phyloP scores from a whole-genome alignment of 2,888 invertebrate genomes.

The Trachelus iudaicus region DNA sequence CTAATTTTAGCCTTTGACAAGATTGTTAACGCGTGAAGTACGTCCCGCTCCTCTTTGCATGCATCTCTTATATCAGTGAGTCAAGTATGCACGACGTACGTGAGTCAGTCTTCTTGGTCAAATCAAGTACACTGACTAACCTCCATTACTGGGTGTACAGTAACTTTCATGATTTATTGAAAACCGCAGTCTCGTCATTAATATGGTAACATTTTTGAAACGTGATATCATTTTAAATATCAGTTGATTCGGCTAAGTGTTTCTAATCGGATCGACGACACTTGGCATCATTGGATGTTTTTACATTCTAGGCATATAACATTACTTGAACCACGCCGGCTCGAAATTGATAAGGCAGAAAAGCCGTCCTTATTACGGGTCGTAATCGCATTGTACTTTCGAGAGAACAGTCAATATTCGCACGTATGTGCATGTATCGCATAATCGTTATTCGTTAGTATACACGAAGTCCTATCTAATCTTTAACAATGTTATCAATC shows the following conservation, averaged over 20 bases:
- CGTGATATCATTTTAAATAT: neutral
- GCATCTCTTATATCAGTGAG: neutral
- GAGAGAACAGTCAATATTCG: neutral
- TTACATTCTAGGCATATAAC: neutral
- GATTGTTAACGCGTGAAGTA: neutral
- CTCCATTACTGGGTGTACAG: neutral
- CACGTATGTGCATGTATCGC: neutral
- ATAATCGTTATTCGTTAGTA: neutral
- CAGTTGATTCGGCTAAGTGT: neutral
- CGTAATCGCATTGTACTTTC: neutral
- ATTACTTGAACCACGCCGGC: neutral
- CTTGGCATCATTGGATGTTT: neutral
- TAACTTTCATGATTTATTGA: neutral
- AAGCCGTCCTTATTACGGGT: neutral
- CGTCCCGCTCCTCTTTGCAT: neutral
- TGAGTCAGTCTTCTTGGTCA: neutral
- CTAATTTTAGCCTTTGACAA: neutral
- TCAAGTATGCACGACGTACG: too few species aligned
- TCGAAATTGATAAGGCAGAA: neutral
- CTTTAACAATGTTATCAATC: conserved; percentile 42
- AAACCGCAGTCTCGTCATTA: neutral
- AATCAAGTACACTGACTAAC: neutral
- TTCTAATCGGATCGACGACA: neutral
- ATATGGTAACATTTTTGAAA: neutral
- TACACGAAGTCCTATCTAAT: conserved; percentile 43